Evolutionary conservation across 2,113 vertebrate species (phyloP), one percentile per base, ranked within the genome.

Genomic region (Oxyura jamaicensis): DNA sequence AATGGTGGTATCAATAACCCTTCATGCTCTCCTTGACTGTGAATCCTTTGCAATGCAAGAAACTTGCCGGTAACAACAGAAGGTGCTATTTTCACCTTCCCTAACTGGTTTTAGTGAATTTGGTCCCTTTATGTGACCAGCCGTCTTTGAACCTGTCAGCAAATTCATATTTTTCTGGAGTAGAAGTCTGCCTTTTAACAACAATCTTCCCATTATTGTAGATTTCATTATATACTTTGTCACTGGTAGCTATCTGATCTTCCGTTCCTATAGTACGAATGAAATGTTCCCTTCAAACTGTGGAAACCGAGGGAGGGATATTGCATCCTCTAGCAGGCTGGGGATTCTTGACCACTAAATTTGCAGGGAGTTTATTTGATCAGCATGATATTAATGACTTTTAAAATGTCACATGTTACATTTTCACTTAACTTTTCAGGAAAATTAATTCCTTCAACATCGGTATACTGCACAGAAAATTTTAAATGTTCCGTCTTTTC

Each of bases 1-100:
- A 84, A 52, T 0, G 0, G 22, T 31, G n/a, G 13, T 48, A 56
- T 22, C 1, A 0, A 26, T 17, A 72, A 39, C 8, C 23, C 33
- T 58, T 73, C 78, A 23, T 15, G 42, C 4, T 1, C 16, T 66
- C 29, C 20, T 78, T 53, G 13, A 19, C 15, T 2, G 11, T 35
- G 80, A 78, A 23, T 19, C 17, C 53, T 66, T 11, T 50, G 31
- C 36, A 23, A 46, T 4, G 20, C 35, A 22, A 25, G 58, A 69
- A 68, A 72, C 69, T 13, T 63, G 50, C 31, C 56, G 74, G 35
- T 18, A 58, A 66, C 25, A 89, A 42, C 29, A 39, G 20, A 31
- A 26, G 0, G 33, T 1, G 0, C 41, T 42, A 62, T 85, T 92
- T 79, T 74, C n/a, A 74, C 44, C 36, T 88, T 85, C 41, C 19